Base-by-base conservation (phyloP, 2,113 vertebrate species). In the Callipepla squamata region DNA sequence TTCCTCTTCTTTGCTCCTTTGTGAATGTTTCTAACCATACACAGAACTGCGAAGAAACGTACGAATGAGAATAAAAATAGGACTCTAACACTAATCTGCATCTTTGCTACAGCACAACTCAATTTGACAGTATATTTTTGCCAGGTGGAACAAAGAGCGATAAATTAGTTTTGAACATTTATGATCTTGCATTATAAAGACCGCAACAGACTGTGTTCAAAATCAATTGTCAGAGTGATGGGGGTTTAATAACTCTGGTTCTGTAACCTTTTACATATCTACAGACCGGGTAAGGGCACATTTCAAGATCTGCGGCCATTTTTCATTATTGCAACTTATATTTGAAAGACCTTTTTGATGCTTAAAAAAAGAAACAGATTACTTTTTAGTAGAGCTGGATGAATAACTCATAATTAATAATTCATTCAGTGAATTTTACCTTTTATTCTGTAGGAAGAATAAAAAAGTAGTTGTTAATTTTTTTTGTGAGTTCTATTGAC, bases 91-190 rank as follows among this genome's bases (percentile, higher is more conserved):
- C 80, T 93, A 92, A 80, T 91, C 87, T 85, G 73, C 18, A 77
- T 90, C 76, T 85, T 93, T 93, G 81, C 73, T 20, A 87, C 94
- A 78, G 62, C 85, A 89, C 87, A 90, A 94, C 89, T 97, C 80
- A 63, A 65, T 94, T 91, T 96, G 95, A 91, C 94, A 92, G 85
- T 70, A 26, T 80, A 78, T 68, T 97, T 97, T 95, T 96, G 62
- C 95, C 62, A 80, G 89, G 87, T 97, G 94, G 90, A 97, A 96
- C 89, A 97, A 97, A 97, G 95, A 96, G 89, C 85, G 95, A 93
- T 97, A 97, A 95, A 97, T 97, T 97, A 96, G 78, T 96, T 93
- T 95, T 89, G 95, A 98, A 96, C 92, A 90, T 97, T 97, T 97
- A 94, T 96, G 95, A 96, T 96, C 91, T 93, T 97, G 87, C 91